Evolutionary conservation across 2,797 vertebrate species (phyloP).

Genomic region (Salmo trutta): DNA sequence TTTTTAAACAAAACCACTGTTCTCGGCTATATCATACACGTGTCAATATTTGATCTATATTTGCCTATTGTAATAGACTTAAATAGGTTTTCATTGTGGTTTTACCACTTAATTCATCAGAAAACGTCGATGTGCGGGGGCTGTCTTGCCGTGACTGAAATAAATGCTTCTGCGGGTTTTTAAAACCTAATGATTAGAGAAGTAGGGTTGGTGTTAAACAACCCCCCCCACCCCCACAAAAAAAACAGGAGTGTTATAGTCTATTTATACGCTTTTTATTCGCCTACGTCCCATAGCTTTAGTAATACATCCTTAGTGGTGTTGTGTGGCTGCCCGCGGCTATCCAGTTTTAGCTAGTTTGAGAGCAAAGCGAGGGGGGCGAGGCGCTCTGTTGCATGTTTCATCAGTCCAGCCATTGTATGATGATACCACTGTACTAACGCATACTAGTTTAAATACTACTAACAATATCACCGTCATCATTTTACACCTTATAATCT

Average conservation of each 20-base stretch:
- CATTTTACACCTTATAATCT: neutral
- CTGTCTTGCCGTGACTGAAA: too few relatives aligned
- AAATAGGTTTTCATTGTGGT: too few relatives aligned
- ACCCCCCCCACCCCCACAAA: too few relatives aligned
- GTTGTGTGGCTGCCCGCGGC: slow-evolving; percentile 33
- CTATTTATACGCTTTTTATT: too few relatives aligned
- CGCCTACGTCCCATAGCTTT: neutral
- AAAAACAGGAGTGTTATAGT: too few relatives aligned
- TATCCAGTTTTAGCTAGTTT: slow-evolving; percentile 80
- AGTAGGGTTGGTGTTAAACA: neutral
- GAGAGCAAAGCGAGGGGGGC: slow-evolving; percentile 49
- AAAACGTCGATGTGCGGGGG: too few relatives aligned
- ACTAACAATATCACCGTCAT: too few relatives aligned
- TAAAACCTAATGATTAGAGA: neutral
- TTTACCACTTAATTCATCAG: too few relatives aligned
- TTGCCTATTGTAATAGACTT: too few relatives aligned
- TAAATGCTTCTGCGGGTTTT: too few relatives aligned
- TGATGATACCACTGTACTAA: neutral
- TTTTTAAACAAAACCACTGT: neutral
- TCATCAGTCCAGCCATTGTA: neutral
- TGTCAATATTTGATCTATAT: neutral
- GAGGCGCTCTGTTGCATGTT: slow-evolving; percentile 49
- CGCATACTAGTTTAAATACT: too few relatives aligned
- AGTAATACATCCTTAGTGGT: neutral
- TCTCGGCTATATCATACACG: neutral